A percentile compares a stretch with the other conserved stretches of the same genome.
Conservation (phyloP, 2,797 vertebrate species). For the Pangasius sanitwongsei region DNA sequence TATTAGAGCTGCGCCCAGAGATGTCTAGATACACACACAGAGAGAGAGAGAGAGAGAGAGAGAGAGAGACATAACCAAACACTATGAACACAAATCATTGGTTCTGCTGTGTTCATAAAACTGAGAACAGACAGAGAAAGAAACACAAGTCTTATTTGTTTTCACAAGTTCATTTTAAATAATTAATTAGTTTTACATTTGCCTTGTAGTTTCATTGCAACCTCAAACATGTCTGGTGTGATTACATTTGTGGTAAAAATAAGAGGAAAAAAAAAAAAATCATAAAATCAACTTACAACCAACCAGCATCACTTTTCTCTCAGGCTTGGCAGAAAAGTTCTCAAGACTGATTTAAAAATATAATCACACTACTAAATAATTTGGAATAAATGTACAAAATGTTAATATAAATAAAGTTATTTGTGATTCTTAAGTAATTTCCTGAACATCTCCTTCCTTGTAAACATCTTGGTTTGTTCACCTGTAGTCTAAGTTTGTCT, state of each 20-base stretch:
- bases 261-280: no score
- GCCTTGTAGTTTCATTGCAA: no score
- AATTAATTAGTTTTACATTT: no score
- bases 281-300: no score
- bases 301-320: not conserved
- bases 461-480: not conserved
- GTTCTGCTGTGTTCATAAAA: not conserved
- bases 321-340: not conserved
- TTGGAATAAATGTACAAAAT: no score
- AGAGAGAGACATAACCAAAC: not conserved
- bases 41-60: not conserved
- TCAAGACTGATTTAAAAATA: no score
- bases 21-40: constrained; percentile 71
- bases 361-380: no score
- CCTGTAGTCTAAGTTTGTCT: not conserved
- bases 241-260: no score
- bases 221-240: no score
- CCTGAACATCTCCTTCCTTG: not conserved
- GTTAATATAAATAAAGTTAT: not conserved
- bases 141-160: not conserved
- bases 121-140: not conserved
- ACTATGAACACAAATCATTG: not conserved
- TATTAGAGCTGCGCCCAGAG: constrained; percentile 89
- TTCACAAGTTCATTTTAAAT: not conserved
- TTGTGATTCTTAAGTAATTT: not conserved